A percentile compares a stretch with the other conserved stretches of the same genome.
Evolutionary conservation across 2,113 vertebrate genomes (phyloP).

Genomic region (Alethe castanea): DNA sequence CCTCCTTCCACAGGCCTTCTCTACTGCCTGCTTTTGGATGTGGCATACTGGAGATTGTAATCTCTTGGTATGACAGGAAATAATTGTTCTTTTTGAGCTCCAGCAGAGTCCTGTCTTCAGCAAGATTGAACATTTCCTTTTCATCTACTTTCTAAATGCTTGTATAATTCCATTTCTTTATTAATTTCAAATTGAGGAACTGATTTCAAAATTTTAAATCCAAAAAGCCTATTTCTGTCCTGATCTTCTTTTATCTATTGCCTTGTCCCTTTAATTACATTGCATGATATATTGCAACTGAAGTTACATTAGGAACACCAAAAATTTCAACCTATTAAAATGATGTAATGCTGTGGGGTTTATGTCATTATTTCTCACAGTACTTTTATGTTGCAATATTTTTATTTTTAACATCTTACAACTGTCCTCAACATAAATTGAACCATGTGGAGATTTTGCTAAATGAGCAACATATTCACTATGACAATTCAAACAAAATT

Average conservation of each 20-base stretch:
- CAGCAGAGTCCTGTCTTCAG: background rate
- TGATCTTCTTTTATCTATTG: constrained; percentile 10
- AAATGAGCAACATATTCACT: background rate
- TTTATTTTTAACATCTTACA: constrained; percentile 1
- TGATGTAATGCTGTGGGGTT: background rate
- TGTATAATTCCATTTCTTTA: background rate
- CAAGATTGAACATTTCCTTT: background rate
- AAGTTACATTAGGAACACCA: background rate
- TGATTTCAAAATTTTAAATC: constrained; percentile 38
- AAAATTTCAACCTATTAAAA: constrained; percentile 7
- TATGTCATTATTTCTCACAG: background rate
- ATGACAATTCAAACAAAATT: background rate
- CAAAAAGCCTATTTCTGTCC: background rate
- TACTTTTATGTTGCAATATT: background rate
- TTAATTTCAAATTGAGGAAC: background rate
- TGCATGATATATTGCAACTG: background rate
- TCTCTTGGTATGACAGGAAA: background rate
- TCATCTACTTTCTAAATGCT: background rate
- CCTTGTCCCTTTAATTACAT: background rate
- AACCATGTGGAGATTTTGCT: background rate
- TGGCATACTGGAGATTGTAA: background rate
- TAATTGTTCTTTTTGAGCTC: background rate
- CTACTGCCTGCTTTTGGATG: background rate
- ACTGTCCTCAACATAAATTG: background rate
- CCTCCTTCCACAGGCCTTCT: background rate